These are phyloP conservation scores for Hemichromis elongatus DNA, from an alignment of 2,113 vertebrate genomes.

Conservation along the genomic window DNA sequence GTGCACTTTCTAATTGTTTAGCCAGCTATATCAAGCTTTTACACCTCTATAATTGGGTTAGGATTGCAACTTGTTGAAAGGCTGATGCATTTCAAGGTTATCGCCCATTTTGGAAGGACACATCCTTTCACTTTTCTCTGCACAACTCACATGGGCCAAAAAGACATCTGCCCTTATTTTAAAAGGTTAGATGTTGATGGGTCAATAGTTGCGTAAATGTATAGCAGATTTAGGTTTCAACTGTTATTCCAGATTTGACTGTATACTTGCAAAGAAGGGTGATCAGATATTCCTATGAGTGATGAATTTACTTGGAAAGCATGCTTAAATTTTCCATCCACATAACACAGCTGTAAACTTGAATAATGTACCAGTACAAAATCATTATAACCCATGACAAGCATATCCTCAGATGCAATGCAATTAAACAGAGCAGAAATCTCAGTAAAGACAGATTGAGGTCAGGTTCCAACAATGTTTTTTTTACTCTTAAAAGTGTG, in stretches of 20 bases:
- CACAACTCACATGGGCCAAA: background rate
- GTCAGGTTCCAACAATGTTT: background rate
- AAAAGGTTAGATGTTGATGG: background rate
- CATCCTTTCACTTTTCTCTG: background rate
- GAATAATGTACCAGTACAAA: background rate
- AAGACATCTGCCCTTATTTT: background rate
- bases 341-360: background rate
- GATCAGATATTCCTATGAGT: background rate
- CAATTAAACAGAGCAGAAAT: conserved; percentile 62
- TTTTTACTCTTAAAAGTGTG: background rate
- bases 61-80: conserved; percentile 39
- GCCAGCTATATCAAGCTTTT: conserved; percentile 28
- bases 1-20: conserved; percentile 52
- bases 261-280: background rate
- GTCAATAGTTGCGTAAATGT: background rate
- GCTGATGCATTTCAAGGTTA: conserved; percentile 48
- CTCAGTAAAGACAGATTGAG: conserved; percentile 44
- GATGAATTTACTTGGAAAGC: background rate
- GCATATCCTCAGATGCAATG: conserved; percentile 7
- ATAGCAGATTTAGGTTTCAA: background rate
- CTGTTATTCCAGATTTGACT: background rate
- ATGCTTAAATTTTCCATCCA: background rate
- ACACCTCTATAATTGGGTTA: conserved; percentile 51
- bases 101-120: background rate
- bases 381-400: conserved; percentile 16